Percentiles rank a stretch among this genome's conserved stretches.
Evolutionary conservation across 2,888 invertebrate genomes (phyloP).

Genomic region (Aporophyla lueneburgensis): DNA sequence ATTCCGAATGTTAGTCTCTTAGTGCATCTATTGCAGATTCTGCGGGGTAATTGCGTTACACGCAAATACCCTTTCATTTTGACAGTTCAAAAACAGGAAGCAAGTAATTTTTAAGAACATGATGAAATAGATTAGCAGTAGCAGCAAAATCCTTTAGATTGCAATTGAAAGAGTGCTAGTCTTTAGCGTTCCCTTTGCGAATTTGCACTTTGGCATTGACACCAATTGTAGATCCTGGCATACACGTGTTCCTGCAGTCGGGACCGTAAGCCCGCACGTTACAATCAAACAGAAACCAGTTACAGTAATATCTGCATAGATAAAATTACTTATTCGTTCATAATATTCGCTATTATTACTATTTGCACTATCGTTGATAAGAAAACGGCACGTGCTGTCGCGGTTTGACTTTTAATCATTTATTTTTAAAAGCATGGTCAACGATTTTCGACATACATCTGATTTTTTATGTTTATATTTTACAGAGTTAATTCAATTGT

Average conservation of each 20-base stretch:
- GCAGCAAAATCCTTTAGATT: neutral
- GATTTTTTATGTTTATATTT: neutral
- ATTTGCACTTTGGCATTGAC: neutral
- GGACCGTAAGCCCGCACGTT: too few species aligned
- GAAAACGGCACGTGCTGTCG: neutral
- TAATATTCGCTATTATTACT: neutral
- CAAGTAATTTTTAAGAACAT: neutral
- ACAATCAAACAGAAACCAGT: neutral
- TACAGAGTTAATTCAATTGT: neutral
- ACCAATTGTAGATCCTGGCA: neutral
- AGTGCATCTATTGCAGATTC: neutral
- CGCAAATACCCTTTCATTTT: neutral
- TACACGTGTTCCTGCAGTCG: neutral
- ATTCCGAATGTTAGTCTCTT: neutral
- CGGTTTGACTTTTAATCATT: neutral
- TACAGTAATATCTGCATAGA: neutral
- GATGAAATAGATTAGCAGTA: neutral
- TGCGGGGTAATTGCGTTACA: neutral
- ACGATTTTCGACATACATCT: neutral
- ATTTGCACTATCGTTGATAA: neutral
- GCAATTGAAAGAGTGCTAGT: neutral
- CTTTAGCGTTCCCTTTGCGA: neutral
- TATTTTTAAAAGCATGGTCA: neutral
- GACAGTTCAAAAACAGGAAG: neutral
- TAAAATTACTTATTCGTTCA: neutral